A percentile compares a stretch with the other conserved stretches of the same genome.
Evolutionary conservation across 2,113 vertebrate species (phyloP).

Genomic region (Dicrurus megarhynchus): DNA sequence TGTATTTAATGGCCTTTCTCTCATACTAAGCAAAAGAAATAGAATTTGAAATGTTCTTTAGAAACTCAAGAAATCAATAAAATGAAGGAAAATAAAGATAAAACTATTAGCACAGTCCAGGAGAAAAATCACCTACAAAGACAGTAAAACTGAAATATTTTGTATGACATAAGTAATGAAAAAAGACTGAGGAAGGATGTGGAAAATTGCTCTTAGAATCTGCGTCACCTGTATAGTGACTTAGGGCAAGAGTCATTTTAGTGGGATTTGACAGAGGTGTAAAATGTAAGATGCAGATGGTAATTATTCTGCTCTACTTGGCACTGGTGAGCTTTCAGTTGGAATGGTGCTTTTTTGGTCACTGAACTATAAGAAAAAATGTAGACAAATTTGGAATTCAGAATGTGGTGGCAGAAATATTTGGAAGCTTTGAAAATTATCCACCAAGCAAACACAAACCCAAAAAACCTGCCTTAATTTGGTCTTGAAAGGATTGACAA

Average conservation of each 20-base stretch:
- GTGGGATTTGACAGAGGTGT: slow-evolving; percentile 7
- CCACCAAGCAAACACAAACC: background rate
- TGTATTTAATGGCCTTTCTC: background rate
- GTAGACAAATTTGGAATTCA: background rate
- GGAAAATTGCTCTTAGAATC: background rate
- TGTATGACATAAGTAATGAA: background rate
- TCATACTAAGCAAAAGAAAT: background rate
- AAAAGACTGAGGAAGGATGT: background rate
- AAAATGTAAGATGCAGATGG: slow-evolving; percentile 38
- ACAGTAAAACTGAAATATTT: background rate
- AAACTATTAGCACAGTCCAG: background rate
- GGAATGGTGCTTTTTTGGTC: background rate
- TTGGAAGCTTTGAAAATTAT: background rate
- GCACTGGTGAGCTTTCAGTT: background rate
- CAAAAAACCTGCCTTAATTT: background rate
- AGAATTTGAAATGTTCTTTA: background rate
- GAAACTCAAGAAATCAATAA: background rate
- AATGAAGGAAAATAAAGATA: background rate
- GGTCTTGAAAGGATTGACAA: background rate
- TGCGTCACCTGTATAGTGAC: background rate
- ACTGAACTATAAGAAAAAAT: background rate
- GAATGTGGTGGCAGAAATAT: background rate
- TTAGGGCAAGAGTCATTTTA: slow-evolving; percentile 2
- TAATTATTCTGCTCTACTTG: slow-evolving; percentile 57
- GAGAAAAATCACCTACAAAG: background rate